These are phyloP conservation scores for Helostoma temminkii DNA, from an alignment of 2,797 vertebrate genomes.

Conservation along the genomic window DNA sequence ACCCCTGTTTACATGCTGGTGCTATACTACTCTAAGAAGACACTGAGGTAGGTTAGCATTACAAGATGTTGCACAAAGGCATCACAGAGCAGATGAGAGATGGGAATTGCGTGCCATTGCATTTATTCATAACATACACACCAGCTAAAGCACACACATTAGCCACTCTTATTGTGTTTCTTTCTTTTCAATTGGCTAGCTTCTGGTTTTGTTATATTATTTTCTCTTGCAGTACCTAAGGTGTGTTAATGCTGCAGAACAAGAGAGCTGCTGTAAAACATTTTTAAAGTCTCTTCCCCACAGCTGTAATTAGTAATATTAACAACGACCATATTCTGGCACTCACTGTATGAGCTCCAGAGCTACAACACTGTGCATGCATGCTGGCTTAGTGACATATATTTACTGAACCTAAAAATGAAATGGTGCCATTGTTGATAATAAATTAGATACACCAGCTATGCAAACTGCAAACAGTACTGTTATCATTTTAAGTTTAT, in stretches of 20 bases:
- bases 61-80: constrained; percentile 42
- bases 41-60: constrained; percentile 19
- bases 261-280: constrained; percentile 25
- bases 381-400: not conserved
- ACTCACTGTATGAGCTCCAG: not conserved
- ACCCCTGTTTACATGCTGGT: constrained; percentile 49
- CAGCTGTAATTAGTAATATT: constrained; percentile 13
- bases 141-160: not conserved
- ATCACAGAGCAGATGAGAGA: not conserved
- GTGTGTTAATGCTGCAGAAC: constrained; percentile 6
- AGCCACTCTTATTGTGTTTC: not conserved
- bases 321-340: not conserved
- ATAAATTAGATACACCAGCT: too few species aligned
- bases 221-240: not conserved
- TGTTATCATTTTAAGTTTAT: too few species aligned
- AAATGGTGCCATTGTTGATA: not conserved
- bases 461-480: too few species aligned
- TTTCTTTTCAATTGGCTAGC: not conserved
- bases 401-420: too few species aligned
- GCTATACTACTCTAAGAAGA: constrained; percentile 21
- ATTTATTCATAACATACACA: not conserved
- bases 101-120: not conserved
- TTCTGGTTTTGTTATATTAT: constrained; percentile 3
- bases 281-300: not conserved
- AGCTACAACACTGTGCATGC: not conserved